phyloP scores from a whole-genome alignment of 2,888 invertebrate genomes.

The Aspidiotus destructor region DNA sequence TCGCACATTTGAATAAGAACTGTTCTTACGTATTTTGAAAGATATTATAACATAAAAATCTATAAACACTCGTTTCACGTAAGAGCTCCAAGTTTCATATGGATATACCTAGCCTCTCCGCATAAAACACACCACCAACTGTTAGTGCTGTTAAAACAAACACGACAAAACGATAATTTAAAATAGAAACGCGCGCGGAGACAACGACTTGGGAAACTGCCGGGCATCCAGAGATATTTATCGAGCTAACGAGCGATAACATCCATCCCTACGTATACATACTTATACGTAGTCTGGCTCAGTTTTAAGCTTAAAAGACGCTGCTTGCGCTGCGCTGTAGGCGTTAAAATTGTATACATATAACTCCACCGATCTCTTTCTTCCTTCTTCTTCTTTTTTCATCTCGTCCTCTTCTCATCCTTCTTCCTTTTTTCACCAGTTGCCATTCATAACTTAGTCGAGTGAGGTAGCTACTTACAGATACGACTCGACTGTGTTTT shows the following conservation, averaged over 20 bases:
- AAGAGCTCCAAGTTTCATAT: too few relatives aligned
- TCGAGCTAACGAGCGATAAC: constrained; percentile 25
- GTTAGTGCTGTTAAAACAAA: constrained; percentile 29
- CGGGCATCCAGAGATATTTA: constrained; percentile 19
- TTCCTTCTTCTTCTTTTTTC: too few relatives aligned
- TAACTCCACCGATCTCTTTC: too few relatives aligned
- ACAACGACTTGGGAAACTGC: constrained; percentile 18
- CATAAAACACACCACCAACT: constrained; percentile 30
- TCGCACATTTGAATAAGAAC: constrained; percentile 8
- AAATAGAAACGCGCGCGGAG: constrained; percentile 15
- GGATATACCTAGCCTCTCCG: constrained; percentile 15
- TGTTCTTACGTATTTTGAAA: constrained; percentile 12
- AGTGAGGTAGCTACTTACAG: too few relatives aligned
- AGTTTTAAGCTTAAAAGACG: not conserved
- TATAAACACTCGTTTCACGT: constrained; percentile 12
- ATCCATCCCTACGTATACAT: constrained; percentile 15
- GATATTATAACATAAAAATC: constrained; percentile 22
- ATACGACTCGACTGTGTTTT: too few relatives aligned
- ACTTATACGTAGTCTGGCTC: constrained; percentile 15
- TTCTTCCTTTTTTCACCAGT: too few relatives aligned
- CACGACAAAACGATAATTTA: constrained; percentile 31
- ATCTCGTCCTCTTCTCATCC: too few relatives aligned
- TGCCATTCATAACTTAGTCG: too few relatives aligned
- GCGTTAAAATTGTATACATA: not conserved
- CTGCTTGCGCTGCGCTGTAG: not conserved